phyloP scores from a whole-genome alignment of 2,888 invertebrate genomes.

The Napeogenes inachia region DNA sequence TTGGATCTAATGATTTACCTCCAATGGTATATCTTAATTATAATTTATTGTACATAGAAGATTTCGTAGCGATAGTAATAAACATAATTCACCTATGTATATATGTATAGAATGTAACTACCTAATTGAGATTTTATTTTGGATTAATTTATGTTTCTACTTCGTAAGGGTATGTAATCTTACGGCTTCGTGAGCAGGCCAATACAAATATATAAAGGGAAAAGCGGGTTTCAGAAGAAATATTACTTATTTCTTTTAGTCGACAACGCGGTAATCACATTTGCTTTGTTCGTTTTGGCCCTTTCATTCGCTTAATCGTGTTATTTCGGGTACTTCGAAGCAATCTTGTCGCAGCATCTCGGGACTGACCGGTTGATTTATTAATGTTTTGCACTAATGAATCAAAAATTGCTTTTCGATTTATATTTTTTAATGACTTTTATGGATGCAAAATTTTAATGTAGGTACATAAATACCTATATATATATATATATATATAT shows the following conservation, averaged over 20 bases:
- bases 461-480: too few relatives aligned
- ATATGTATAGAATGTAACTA: background rate
- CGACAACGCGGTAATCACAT: constrained; percentile 73
- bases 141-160: background rate
- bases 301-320: constrained; percentile 75
- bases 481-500: too few relatives aligned
- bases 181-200: constrained; percentile 29
- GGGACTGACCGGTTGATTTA: constrained; percentile 29
- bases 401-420: constrained; percentile 9
- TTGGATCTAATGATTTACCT: background rate
- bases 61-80: background rate
- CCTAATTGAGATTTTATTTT: constrained; percentile 2
- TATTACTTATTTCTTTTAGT: constrained; percentile 72
- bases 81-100: background rate
- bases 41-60: too few relatives aligned
- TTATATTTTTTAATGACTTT: constrained; percentile 10
- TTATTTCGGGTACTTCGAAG: constrained; percentile 68
- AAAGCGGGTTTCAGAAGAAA: constrained; percentile 55
- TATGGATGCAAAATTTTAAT: background rate
- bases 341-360: constrained; percentile 43
- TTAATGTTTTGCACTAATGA: constrained; percentile 16
- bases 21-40: background rate
- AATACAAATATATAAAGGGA: constrained; percentile 36
- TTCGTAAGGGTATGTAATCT: constrained; percentile 24
- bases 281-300: constrained; percentile 74